These are phyloP conservation scores for Triplophysa yarkandensis DNA, from an alignment of 2,797 vertebrate genomes.

Conservation along the genomic window DNA sequence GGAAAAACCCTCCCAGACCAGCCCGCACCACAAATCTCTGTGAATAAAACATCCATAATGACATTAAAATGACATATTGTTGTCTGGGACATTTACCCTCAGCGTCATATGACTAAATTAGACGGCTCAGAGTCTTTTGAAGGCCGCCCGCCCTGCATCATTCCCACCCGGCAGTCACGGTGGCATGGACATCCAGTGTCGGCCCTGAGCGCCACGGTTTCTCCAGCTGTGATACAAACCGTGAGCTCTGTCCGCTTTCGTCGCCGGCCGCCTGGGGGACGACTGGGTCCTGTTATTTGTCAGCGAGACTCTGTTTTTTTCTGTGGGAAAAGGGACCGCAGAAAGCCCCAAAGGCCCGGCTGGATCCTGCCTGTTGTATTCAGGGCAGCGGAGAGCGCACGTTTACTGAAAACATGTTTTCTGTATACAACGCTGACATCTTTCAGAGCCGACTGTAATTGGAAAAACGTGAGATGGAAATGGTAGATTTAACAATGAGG, in stretches of 20 bases:
- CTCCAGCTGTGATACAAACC: conserved; percentile 54
- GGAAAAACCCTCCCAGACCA: conserved; percentile 34
- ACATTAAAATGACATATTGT: conserved; percentile 47
- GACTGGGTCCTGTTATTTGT: conserved; percentile 74
- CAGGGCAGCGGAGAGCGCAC: conserved; percentile 51
- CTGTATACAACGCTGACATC: conserved; percentile 65
- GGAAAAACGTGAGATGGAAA: conserved; percentile 75
- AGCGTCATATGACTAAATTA: conserved; percentile 35
- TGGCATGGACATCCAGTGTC: conserved; percentile 54
- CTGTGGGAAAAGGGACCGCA: conserved; percentile 72
- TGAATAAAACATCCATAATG: conserved; percentile 52
- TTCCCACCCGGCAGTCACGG: conserved; percentile 53
- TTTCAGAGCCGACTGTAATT: conserved; percentile 72
- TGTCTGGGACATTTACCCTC: conserved; percentile 42
- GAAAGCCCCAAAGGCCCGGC: conserved; percentile 58
- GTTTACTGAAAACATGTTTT: conserved; percentile 78
- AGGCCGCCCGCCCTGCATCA: conserved; percentile 44
- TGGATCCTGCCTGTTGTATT: conserved; percentile 57
- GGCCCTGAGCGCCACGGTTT: conserved; percentile 47
- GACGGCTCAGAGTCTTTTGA: conserved; percentile 46
- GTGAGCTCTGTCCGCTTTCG: conserved; percentile 65
- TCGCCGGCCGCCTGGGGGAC: conserved; percentile 61
- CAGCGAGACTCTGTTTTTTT: conserved; percentile 63
- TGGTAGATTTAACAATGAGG: conserved; percentile 68
- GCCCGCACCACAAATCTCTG: conserved; percentile 25